Percentiles rank a stretch among this genome's conserved stretches.
These are phyloP conservation scores for Chitala chitala DNA, from an alignment of 2,113 vertebrate genomes.

Conservation along the genomic window DNA sequence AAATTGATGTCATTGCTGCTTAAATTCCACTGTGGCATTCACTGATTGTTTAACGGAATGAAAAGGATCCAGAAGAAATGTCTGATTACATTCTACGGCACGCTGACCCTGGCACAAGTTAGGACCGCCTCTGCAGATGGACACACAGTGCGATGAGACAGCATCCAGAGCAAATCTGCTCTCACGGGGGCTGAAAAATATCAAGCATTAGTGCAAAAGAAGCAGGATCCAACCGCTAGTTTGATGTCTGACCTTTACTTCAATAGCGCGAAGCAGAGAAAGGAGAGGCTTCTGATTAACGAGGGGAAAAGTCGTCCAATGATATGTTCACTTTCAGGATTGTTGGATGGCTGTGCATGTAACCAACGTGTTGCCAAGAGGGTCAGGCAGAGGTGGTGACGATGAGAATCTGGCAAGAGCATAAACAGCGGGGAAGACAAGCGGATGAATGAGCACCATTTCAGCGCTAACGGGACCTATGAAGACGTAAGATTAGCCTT, in stretches of 20 bases:
- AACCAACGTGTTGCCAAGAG: conserved; percentile 34
- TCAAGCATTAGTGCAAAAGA: not conserved
- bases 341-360: conserved; percentile 31
- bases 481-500: conserved; percentile 47
- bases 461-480: conserved; percentile 14
- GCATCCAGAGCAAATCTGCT: not conserved
- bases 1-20: too few relatives aligned
- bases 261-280: conserved; percentile 33
- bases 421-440: not conserved
- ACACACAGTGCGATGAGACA: not conserved
- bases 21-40: not conserved
- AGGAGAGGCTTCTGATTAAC: conserved; percentile 30
- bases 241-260: conserved; percentile 33
- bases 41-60: not conserved
- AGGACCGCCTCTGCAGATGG: not conserved
- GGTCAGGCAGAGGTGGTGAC: conserved; percentile 32
- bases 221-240: conserved; percentile 34
- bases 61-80: not conserved
- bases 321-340: conserved; percentile 34
- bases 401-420: conserved; percentile 39
- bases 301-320: conserved; percentile 28
- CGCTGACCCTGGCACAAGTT: not conserved
- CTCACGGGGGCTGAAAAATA: not conserved
- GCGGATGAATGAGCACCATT: conserved; percentile 15
- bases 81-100: not conserved